Conservation (phyloP, 2,888 invertebrate genomes). For the Ischnus inquisitorius region DNA sequence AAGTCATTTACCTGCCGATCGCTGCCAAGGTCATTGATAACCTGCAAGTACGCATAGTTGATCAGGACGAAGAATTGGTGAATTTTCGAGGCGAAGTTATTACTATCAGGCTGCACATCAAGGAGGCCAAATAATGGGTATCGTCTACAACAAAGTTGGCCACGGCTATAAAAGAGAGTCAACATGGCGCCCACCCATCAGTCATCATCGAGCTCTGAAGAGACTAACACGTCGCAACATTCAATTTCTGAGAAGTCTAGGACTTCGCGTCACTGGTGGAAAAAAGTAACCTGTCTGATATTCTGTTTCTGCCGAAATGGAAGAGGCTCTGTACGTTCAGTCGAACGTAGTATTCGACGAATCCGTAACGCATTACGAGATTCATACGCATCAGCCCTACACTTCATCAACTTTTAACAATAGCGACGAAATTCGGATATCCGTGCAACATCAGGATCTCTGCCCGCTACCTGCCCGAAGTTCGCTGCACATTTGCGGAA, state of each 20-base stretch:
- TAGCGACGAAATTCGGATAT: no score
- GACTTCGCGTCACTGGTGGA: conserved; percentile 42
- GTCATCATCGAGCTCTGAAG: conserved; percentile 43
- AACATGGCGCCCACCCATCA: conserved; percentile 40
- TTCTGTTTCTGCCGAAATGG: conserved; percentile 38
- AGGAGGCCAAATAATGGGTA: conserved; percentile 36
- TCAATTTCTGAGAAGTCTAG: conserved; percentile 46
- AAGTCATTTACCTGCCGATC: conserved; percentile 69
- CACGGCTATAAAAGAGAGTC: conserved; percentile 41
- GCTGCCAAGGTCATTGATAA: conserved; percentile 58
- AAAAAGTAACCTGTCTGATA: conserved; percentile 21
- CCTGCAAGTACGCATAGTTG: conserved; percentile 68
- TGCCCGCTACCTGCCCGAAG: no score
- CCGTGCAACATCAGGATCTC: no score
- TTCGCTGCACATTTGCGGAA: conserved; percentile 48
- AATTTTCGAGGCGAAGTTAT: conserved; percentile 72
- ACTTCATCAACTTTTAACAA: no score
- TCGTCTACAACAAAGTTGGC: conserved; percentile 45
- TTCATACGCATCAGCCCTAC: no score
- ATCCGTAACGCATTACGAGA: conserved; percentile 53
- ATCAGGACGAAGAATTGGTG: conserved; percentile 64
- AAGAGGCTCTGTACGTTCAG: conserved; percentile 37
- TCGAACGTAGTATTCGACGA: conserved; percentile 50
- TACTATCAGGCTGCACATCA: conserved; percentile 70
- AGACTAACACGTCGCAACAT: conserved; percentile 48